Evolutionary conservation across 92 coral and sea anemone species (phyloP), one percentile per base, ranked within the genome.

Genomic region (Palythoa caribaeorum): DNA sequence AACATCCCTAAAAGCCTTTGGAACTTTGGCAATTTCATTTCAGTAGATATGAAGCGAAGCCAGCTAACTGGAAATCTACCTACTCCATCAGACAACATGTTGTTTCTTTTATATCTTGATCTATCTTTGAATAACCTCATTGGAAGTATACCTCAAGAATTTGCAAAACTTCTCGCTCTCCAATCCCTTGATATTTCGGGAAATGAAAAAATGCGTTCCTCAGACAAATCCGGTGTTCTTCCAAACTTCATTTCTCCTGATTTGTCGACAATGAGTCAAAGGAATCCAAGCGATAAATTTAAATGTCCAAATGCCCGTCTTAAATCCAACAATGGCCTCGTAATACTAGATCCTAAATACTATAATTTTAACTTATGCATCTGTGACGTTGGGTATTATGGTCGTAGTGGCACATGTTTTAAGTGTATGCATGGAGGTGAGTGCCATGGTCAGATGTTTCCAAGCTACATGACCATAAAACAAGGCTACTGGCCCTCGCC

Each of bases 401-500:
- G 98, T 14, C 76, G 63, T 60, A 83, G 91, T 5, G 80, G 81
- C 12, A 72, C 66, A 38, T 95, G 98, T 60, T 59, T 87, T 5
- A 72, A 76, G 69, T 95, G 98, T 78, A 91, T 95, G 98, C 35
- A 48, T 16, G 93, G 93, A 1, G 98, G 92, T 10, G 55, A 20
- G 78, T 95, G 98, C 69, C 35, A 84, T 9, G 87, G 85, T 28
- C 53, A 92, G 20, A 66, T 85, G 75, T 57, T 55, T 4, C 87
- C 90, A 44, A 89, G 89, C 51, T 39, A 74, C 48, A 93, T 95
- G 98, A 91, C 92, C 19, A 88, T 95, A 6, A 87, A 79, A 11
- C 80, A 35, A 21, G 96, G 98, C 48, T 93, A 87, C 73, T 95
- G 96, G 96, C 96, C 98, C 28, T 95, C 90, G 36, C 92, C 93